Percentiles rank a stretch among this genome's conserved stretches.
Evolutionary conservation across 2,113 vertebrate genomes (phyloP).

Genomic region (Regulus satrapa): DNA sequence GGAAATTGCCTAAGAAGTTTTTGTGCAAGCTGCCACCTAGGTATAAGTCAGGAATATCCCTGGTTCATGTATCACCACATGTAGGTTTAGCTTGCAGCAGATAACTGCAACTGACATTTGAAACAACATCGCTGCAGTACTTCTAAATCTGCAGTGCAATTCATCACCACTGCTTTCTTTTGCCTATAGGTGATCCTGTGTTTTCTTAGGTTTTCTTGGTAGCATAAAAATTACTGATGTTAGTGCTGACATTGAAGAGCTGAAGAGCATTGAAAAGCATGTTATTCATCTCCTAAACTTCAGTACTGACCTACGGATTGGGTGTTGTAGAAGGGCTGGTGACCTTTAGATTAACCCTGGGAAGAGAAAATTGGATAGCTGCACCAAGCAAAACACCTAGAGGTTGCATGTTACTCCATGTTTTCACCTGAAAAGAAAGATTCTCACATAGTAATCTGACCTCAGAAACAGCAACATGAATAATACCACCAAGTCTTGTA

Average conservation of each 20-base stretch:
- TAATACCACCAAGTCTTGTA: background rate
- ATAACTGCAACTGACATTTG: background rate
- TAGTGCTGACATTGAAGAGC: background rate
- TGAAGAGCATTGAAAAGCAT: background rate
- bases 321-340: background rate
- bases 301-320: background rate
- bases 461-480: background rate
- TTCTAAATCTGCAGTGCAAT: background rate
- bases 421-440: background rate
- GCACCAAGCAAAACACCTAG: background rate
- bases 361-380: background rate
- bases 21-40: background rate
- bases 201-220: background rate
- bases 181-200: background rate
- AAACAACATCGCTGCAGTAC: background rate
- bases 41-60: background rate
- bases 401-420: background rate
- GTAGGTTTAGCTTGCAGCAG: background rate
- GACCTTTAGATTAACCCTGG: background rate
- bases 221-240: background rate
- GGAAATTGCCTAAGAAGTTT: background rate
- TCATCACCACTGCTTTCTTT: background rate
- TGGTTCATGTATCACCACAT: background rate
- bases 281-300: background rate
- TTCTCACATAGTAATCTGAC: background rate